These are phyloP conservation scores for Drosophila quadrilineata DNA, from an alignment of 1,140 invertebrate species.

Conservation along the genomic window DNA sequence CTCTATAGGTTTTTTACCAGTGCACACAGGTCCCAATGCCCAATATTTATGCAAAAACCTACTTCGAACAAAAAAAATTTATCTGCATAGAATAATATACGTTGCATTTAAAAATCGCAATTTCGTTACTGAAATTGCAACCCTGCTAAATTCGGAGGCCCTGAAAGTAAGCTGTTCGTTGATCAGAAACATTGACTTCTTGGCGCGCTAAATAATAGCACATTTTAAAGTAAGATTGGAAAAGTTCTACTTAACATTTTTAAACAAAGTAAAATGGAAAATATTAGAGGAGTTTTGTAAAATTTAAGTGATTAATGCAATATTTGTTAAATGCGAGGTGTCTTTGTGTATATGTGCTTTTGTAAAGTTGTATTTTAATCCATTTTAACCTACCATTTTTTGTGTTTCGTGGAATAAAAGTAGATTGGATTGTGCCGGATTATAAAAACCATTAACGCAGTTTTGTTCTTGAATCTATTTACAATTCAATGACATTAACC, in stretches of 20 bases:
- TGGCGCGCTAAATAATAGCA: too few species aligned
- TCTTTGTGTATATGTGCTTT: conserved; percentile 18
- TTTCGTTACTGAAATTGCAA: neutral
- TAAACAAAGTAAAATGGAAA: neutral
- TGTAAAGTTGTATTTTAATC: conserved; percentile 18
- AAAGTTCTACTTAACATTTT: neutral
- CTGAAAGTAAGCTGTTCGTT: too few species aligned
- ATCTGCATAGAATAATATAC: neutral
- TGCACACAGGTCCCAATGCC: neutral
- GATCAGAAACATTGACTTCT: too few species aligned
- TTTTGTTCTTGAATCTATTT: conserved; percentile 15
- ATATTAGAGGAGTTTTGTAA: neutral
- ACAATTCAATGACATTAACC: conserved; percentile 9
- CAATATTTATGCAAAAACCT: neutral
- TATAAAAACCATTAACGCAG: conserved; percentile 6
- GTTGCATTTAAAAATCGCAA: neutral
- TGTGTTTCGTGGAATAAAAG: conserved; percentile 9
- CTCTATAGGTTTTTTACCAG: too few species aligned
- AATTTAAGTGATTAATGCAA: too few species aligned
- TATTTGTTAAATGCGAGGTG: neutral
- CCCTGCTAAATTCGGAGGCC: too few species aligned
- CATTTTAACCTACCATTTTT: conserved; percentile 7
- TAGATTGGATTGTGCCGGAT: conserved; percentile 12
- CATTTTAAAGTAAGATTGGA: neutral
- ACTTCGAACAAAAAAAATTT: neutral